A percentile compares a stretch with the other conserved stretches of the same genome.
phyloP scores from a whole-genome alignment of 1,140 invertebrate species.

The Calliphora vicina region DNA sequence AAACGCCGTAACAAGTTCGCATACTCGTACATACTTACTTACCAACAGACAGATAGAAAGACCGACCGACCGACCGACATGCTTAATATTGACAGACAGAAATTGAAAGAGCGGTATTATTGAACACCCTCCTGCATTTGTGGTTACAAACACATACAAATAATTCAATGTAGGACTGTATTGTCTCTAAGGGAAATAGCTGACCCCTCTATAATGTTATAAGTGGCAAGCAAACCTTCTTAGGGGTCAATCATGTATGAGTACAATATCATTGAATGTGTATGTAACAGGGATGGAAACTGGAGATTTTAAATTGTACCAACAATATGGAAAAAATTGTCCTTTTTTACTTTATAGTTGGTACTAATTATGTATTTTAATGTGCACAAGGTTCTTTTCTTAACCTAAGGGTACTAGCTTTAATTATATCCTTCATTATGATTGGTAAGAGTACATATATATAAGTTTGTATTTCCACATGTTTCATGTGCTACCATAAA shows the following conservation, averaged over 20 bases:
- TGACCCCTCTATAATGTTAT: conserved; percentile 5
- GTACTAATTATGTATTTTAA: no score
- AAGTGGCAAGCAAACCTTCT: neutral
- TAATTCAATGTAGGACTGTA: neutral
- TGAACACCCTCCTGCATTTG: neutral
- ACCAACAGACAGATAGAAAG: neutral
- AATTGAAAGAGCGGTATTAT: conserved; percentile 1
- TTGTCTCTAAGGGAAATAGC: neutral
- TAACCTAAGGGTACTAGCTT: no score
- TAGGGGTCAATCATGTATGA: neutral
- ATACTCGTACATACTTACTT: neutral
- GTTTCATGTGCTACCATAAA: no score
- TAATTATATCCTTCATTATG: no score
- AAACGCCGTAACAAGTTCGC: neutral
- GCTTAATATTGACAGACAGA: neutral
- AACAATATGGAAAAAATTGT: no score
- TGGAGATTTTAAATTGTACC: neutral
- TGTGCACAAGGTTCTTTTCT: no score
- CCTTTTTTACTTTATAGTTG: no score
- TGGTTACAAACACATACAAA: neutral
- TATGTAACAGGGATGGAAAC: neutral
- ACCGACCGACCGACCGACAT: no score
- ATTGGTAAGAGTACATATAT: no score
- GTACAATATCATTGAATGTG: neutral
- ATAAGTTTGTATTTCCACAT: no score